These are phyloP conservation scores for Archocentrus centrarchus DNA, from an alignment of 2,113 vertebrate genomes.

Conservation along the genomic window DNA sequence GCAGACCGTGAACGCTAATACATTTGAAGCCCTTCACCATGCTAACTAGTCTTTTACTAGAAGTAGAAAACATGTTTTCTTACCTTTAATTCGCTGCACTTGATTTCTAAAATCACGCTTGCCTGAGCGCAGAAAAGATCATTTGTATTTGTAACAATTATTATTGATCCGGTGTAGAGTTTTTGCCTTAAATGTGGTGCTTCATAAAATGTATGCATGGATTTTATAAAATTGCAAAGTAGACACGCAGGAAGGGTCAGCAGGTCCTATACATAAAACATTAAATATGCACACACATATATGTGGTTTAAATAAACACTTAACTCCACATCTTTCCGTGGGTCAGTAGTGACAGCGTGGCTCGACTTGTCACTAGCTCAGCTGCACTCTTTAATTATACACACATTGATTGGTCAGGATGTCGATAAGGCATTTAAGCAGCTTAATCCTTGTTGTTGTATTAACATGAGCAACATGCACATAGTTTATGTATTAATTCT, in stretches of 20 bases:
- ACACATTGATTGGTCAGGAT: slow-evolving; percentile 55
- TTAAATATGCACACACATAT: slow-evolving; percentile 18
- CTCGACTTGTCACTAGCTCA: slow-evolving; percentile 60
- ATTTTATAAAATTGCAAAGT: slow-evolving; percentile 17
- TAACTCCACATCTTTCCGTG: slow-evolving; percentile 35
- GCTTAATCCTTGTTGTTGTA: slow-evolving; percentile 61
- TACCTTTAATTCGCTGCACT: background rate
- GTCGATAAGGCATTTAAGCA: slow-evolving; percentile 69
- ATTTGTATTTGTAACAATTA: background rate
- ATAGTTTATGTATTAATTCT: slow-evolving; percentile 50
- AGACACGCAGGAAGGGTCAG: background rate
- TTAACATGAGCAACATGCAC: slow-evolving; percentile 60
- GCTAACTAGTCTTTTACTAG: slow-evolving; percentile 3
- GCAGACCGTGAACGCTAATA: background rate
- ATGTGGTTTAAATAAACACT: slow-evolving; percentile 64
- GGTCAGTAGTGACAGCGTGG: slow-evolving; percentile 41
- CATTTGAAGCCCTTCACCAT: background rate
- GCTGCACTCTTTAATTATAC: slow-evolving; percentile 66
- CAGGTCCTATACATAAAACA: slow-evolving; percentile 20
- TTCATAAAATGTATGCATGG: background rate
- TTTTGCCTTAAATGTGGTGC: background rate
- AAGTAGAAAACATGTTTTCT: slow-evolving; percentile 3
- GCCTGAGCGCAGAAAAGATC: background rate
- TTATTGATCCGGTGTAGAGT: background rate
- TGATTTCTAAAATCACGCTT: slow-evolving; percentile 2